Evolutionary conservation across 2,113 vertebrate species (phyloP).

Genomic region (Felis chaus): DNA sequence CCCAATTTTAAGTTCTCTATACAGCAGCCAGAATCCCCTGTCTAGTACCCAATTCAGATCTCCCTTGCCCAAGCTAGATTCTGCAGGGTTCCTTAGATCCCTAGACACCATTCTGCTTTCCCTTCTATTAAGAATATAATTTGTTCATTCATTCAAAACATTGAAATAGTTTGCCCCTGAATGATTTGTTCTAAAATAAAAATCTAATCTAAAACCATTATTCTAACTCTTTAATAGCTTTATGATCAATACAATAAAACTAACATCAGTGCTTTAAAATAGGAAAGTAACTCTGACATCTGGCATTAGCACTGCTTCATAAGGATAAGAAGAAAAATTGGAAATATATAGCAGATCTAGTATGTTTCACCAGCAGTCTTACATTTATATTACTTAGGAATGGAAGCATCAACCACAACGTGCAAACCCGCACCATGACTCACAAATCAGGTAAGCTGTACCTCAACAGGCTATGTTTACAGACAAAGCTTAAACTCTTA

Average conservation of each 20-base stretch:
- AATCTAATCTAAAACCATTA: background rate
- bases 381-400: background rate
- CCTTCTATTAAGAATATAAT: background rate
- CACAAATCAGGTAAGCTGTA: background rate
- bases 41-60: background rate
- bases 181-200: constrained; percentile 7
- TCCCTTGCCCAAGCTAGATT: background rate
- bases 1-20: background rate
- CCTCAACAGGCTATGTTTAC: background rate
- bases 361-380: background rate
- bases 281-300: background rate
- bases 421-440: background rate
- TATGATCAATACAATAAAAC: background rate
- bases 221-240: background rate
- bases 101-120: background rate
- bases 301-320: background rate
- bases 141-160: background rate
- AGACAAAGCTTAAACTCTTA: background rate
- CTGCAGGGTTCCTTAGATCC: background rate
- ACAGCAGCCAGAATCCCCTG: background rate
- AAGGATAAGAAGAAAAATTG: background rate
- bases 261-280: background rate
- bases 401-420: background rate
- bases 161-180: background rate
- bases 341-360: background rate